phyloP scores from a whole-genome alignment of 2,113 vertebrate species.

The Crotalus helleri region DNA sequence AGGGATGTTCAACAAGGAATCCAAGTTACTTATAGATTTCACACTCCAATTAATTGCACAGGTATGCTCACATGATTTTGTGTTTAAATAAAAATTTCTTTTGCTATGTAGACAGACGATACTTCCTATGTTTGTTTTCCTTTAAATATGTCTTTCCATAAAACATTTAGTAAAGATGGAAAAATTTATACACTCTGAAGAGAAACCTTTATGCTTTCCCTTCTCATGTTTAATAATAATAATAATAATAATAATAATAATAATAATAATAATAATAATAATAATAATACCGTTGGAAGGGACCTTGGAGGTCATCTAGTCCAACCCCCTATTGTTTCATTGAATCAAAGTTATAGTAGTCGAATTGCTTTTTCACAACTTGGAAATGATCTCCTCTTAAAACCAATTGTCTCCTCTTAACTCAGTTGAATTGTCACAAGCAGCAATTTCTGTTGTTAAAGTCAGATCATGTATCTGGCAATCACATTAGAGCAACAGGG shows the following conservation, averaged over 20 bases:
- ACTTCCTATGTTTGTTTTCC: not conserved
- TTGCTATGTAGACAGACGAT: not conserved
- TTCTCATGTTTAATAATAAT: not conserved
- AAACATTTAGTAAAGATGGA: not conserved
- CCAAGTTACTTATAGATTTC: slow-evolving; percentile 97
- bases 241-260: too few relatives aligned
- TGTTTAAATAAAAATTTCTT: not conserved
- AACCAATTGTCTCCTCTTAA: not conserved
- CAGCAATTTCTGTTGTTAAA: not conserved
- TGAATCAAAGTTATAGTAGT: not conserved
- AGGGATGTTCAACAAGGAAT: slow-evolving; percentile 99
- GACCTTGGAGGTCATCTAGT: too few relatives aligned
- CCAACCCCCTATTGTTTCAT: too few relatives aligned
- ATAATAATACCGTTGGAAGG: too few relatives aligned
- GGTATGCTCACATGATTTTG: slow-evolving; percentile 70
- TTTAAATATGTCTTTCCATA: not conserved
- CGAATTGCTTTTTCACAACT: not conserved
- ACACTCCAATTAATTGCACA: slow-evolving; percentile 97
- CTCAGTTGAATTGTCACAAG: not conserved
- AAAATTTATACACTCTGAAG: not conserved
- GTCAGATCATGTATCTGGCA: not conserved
- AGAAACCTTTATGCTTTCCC: not conserved
- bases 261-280: too few relatives aligned
- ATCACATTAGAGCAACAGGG: not conserved
- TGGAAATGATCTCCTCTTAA: not conserved